A percentile compares a stretch with the other conserved stretches of the same genome.
Conservation (phyloP, 2,888 invertebrate genomes). For the Phrixothrix hirtus region DNA sequence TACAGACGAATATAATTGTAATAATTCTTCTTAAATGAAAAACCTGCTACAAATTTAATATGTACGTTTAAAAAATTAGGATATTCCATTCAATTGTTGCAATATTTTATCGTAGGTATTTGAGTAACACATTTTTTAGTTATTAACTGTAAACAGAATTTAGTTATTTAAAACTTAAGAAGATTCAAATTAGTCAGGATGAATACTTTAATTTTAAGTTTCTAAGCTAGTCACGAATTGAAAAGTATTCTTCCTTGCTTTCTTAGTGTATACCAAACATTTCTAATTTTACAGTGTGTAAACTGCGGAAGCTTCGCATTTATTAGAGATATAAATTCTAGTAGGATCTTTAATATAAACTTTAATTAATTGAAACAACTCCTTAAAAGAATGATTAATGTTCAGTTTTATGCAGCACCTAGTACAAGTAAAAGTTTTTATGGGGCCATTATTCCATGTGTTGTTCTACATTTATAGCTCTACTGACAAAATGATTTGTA, state of each 20-base stretch:
- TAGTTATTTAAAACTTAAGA: too few species aligned
- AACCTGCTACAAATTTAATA: too few species aligned
- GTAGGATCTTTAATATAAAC: slow-evolving; percentile 35
- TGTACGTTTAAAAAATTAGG: too few species aligned
- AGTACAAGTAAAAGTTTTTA: slow-evolving; percentile 32
- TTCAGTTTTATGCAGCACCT: slow-evolving; percentile 19
- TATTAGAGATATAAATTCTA: slow-evolving; percentile 35
- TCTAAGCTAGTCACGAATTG: too few species aligned
- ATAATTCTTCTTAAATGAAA: too few species aligned
- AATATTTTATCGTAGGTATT: too few species aligned
- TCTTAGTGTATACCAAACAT: slow-evolving; percentile 26
- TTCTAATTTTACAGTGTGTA: slow-evolving; percentile 33
- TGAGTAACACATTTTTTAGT: too few species aligned
- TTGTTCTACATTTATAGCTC: slow-evolving; percentile 32
- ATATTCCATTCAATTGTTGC: too few species aligned
- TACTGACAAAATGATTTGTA: slow-evolving; percentile 16
- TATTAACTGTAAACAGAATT: too few species aligned
- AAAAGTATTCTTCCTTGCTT: slow-evolving; percentile 21
- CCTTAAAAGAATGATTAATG: slow-evolving; percentile 32
- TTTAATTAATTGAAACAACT: slow-evolving; percentile 36
- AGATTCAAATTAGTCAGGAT: too few species aligned
- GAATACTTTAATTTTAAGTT: too few species aligned
- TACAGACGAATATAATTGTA: too few species aligned
- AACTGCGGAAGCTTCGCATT: slow-evolving; percentile 24
- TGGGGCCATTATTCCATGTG: slow-evolving; percentile 31